phyloP scores from a whole-genome alignment of 92 coral and sea anemone species.

The Siderastrea siderea region DNA sequence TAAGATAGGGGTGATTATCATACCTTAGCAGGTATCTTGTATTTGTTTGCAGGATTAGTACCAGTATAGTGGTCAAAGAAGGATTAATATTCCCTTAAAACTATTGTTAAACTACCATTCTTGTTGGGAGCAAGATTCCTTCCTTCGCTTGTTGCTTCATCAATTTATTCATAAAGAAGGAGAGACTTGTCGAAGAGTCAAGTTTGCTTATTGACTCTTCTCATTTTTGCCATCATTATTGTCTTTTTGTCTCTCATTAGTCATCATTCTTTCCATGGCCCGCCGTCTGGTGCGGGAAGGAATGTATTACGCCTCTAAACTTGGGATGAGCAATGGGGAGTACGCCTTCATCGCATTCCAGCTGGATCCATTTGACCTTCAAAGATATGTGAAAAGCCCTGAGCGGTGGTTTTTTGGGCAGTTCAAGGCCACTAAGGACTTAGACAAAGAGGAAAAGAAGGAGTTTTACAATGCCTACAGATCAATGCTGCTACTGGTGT shows the following conservation, averaged over 20 bases:
- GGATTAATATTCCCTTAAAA: too few species aligned
- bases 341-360: slow-evolving; percentile 84
- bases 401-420: slow-evolving; percentile 59
- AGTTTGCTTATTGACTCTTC: too few species aligned
- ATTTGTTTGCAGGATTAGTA: too few species aligned
- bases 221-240: background rate
- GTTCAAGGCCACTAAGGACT: slow-evolving; percentile 15
- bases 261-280: slow-evolving; percentile 80
- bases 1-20: too few species aligned
- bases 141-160: too few species aligned
- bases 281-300: slow-evolving; percentile 84
- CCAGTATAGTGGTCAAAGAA: too few species aligned
- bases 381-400: background rate
- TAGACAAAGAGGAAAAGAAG: slow-evolving; percentile 26
- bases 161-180: too few species aligned
- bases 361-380: slow-evolving; percentile 31
- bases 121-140: too few species aligned
- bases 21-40: too few species aligned
- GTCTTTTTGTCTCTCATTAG: slow-evolving; percentile 45
- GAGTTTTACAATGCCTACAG: slow-evolving; percentile 70
- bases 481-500: slow-evolving; percentile 65
- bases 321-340: slow-evolving; percentile 89
- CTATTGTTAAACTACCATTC: too few species aligned
- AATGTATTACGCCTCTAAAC: slow-evolving; percentile 81
- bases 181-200: too few species aligned